These are phyloP conservation scores for Athripsodes cinereus DNA, from an alignment of 2,888 invertebrate species.

Conservation along the genomic window DNA sequence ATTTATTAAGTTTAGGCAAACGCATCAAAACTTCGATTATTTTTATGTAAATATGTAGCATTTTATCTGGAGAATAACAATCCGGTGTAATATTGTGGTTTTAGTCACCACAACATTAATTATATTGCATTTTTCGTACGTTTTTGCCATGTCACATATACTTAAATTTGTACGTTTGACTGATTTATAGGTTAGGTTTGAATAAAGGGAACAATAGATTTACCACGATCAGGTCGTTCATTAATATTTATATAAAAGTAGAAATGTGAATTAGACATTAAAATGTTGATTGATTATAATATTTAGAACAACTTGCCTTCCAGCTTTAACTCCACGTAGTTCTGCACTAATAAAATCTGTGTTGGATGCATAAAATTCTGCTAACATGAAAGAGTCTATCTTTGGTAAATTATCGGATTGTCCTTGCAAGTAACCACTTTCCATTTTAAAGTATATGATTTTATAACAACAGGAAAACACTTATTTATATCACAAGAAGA, in stretches of 20 bases:
- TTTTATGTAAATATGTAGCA: too few relatives aligned
- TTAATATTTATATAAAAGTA: background rate
- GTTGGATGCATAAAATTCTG: background rate
- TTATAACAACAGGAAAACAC: background rate
- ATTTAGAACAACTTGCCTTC: background rate
- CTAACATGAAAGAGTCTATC: background rate
- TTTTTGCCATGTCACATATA: too few relatives aligned
- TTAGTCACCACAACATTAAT: slow-evolving; percentile 28
- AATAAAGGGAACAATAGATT: slow-evolving; percentile 13
- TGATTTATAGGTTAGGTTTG: slow-evolving; percentile 18
- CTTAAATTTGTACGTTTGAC: too few relatives aligned
- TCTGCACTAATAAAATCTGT: slow-evolving; percentile 1
- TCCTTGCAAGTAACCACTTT: background rate
- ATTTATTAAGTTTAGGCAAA: too few relatives aligned
- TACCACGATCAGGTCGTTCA: background rate
- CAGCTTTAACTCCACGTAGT: background rate
- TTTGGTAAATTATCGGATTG: slow-evolving; percentile 2
- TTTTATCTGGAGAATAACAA: too few relatives aligned
- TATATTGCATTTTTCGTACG: slow-evolving; percentile 25
- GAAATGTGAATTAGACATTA: background rate
- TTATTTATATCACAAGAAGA: background rate
- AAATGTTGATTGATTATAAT: background rate
- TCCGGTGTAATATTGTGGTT: too few relatives aligned
- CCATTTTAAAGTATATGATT: background rate
- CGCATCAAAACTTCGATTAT: too few relatives aligned